Percentiles rank a stretch among this genome's conserved stretches.
Evolutionary conservation across 2,888 invertebrate genomes (phyloP).

Genomic region (Drosophila diplacantha): DNA sequence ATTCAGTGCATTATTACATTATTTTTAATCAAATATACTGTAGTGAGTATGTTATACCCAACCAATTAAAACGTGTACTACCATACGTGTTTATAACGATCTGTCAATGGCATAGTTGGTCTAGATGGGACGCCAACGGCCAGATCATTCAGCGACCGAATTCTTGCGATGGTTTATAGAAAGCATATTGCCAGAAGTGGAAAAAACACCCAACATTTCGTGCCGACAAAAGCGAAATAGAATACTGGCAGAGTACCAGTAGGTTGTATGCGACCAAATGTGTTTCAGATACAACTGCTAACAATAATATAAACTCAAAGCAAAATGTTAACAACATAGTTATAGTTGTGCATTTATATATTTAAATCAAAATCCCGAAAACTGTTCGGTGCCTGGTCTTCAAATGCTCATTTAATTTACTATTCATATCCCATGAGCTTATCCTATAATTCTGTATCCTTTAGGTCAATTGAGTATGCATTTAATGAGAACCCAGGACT

Average conservation of each 20-base stretch:
- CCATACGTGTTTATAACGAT: constrained; percentile 8
- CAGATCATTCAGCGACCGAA: constrained; percentile 18
- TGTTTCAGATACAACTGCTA: background rate
- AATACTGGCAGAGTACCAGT: background rate
- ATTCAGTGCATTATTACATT: background rate
- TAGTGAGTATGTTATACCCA: background rate
- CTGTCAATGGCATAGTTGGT: constrained; percentile 21
- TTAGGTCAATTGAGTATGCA: no score
- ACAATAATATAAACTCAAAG: background rate
- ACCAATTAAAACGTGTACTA: background rate
- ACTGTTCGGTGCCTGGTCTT: no score
- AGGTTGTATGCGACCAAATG: background rate
- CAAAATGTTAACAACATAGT: no score
- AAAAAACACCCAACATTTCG: constrained; percentile 14
- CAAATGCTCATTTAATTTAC: no score
- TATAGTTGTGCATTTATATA: no score
- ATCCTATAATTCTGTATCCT: no score
- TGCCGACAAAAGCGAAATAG: constrained; percentile 2
- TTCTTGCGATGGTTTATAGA: constrained; percentile 10
- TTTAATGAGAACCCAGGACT: background rate
- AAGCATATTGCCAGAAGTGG: background rate
- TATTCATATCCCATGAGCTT: no score
- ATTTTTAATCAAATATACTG: background rate
- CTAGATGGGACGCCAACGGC: background rate
- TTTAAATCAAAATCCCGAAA: no score